Base-by-base conservation (phyloP, 2,888 invertebrate genomes). In the Psococerastis gibbosa region DNA sequence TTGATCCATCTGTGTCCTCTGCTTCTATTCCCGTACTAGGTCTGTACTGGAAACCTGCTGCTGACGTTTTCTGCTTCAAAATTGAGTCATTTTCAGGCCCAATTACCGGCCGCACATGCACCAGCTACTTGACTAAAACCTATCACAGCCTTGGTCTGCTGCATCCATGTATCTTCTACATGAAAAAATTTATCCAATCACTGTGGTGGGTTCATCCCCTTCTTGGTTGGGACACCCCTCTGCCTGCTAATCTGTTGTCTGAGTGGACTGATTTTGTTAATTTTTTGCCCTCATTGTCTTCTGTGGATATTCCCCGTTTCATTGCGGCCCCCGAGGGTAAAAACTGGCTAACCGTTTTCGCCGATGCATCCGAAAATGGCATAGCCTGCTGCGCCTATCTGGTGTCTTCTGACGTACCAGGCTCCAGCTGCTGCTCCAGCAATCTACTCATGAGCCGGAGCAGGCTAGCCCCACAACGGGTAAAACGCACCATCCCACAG, bases 151-250 rank as follows among this genome's bases (percentile, higher is more conserved):
- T 44, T 13, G 42, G 45, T 13, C 41, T 42, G 16, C 23, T 44
- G 9, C 20, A 17, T 11, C 44, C 44, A 8, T 42, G 35, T 22
- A 16, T 44, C n/a, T 44, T 41, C 15, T 27, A 13, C 11, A 23
- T 22, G 18, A 44, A 44, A n/a, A 17, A 22, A n/a, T n/a, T 44
- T 44, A 42, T 44, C 5, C 44, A 44, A 41, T 3, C 13, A 9
- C 9, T 43, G 35, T 43, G 43, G 43, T 9, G 8, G 11, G 11
- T 9, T 9, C 6, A 17, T 3, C 17, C 32, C 13, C 3, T 27
- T 22, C 16, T 44, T 13, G 43, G 34, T 23, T 44, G 44, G 44
- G 44, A 44, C 43, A n/a, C 32, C 15, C 31, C 22, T 4, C 22
- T 44, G 8, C 41, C 43, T 15, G 15, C 16, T 13, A 4, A n/a